A percentile compares a stretch with the other conserved stretches of the same genome.
Evolutionary conservation across 2,888 invertebrate species (phyloP).

Genomic region (Gonocerus acuteangulatus): DNA sequence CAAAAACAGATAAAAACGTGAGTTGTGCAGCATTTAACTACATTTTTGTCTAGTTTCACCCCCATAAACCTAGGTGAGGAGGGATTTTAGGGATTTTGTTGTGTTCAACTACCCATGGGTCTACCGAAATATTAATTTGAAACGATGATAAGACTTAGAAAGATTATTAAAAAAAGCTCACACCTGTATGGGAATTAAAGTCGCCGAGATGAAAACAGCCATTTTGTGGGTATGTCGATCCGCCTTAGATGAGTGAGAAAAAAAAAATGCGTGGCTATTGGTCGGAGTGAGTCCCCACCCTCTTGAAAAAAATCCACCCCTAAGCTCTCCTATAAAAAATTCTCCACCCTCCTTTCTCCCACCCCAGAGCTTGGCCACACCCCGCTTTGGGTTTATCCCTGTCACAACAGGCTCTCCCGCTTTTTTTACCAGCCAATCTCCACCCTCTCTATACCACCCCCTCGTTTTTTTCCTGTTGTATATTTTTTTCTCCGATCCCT

Average conservation of each 20-base stretch:
- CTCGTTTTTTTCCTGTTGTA: neutral
- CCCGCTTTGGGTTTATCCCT: neutral
- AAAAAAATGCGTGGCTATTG: constrained; percentile 14
- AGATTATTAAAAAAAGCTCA: no score
- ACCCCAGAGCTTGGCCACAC: neutral
- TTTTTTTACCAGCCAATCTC: constrained; percentile 7
- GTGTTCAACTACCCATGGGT: no score
- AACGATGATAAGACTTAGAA: no score
- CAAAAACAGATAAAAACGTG: no score
- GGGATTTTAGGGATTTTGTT: no score
- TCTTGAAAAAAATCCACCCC: constrained; percentile 11
- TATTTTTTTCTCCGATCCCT: constrained; percentile 8
- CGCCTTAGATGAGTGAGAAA: neutral
- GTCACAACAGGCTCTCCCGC: constrained; percentile 11
- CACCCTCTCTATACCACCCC: neutral
- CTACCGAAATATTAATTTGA: no score
- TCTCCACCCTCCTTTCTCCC: constrained; percentile 10
- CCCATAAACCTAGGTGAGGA: no score
- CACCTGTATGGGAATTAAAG: no score
- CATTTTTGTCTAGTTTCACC: no score
- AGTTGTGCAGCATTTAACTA: no score
- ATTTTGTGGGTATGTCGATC: constrained; percentile 2
- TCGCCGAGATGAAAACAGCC: neutral
- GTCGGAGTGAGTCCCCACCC: constrained; percentile 10
- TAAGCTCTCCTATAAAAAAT: no score